Evolutionary conservation across 2,113 vertebrate genomes (phyloP).

Genomic region (Myodes glareolus): DNA sequence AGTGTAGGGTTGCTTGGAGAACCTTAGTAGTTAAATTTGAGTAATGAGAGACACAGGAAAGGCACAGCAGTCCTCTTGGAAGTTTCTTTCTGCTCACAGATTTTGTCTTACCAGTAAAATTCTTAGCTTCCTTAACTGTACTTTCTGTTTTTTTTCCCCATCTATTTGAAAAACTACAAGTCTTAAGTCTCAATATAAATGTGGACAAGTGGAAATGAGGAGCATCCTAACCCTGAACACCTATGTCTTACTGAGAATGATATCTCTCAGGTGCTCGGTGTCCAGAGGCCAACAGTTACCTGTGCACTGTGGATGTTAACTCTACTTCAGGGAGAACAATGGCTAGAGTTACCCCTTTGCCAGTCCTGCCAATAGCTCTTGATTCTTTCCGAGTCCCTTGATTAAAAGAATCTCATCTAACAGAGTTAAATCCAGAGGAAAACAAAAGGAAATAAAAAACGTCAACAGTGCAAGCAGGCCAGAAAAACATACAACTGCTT

Average conservation of each 20-base stretch:
- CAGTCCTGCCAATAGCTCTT: background rate
- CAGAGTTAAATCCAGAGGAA: constrained; percentile 63
- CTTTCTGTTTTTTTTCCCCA: background rate
- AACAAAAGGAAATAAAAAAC: constrained; percentile 75
- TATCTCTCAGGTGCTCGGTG: background rate
- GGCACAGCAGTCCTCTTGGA: background rate
- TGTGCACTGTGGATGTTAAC: background rate
- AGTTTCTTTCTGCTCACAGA: background rate
- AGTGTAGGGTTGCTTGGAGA: background rate
- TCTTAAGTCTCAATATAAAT: constrained; percentile 10
- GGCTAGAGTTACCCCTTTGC: background rate
- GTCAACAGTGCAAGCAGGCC: constrained; percentile 64
- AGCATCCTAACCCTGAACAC: background rate
- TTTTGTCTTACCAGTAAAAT: background rate
- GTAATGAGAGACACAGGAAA: background rate
- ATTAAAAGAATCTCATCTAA: constrained; percentile 22
- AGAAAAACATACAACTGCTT: constrained; percentile 69
- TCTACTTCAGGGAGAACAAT: constrained; percentile 18
- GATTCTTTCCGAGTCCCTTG: constrained; percentile 5
- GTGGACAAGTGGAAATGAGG: background rate
- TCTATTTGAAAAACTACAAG: background rate
- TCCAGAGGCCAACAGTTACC: background rate
- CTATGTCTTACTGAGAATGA: background rate
- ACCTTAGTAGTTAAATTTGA: background rate
- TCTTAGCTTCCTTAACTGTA: background rate